phyloP scores from a whole-genome alignment of 1,140 invertebrate genomes.

The Lepidostoma basale region DNA sequence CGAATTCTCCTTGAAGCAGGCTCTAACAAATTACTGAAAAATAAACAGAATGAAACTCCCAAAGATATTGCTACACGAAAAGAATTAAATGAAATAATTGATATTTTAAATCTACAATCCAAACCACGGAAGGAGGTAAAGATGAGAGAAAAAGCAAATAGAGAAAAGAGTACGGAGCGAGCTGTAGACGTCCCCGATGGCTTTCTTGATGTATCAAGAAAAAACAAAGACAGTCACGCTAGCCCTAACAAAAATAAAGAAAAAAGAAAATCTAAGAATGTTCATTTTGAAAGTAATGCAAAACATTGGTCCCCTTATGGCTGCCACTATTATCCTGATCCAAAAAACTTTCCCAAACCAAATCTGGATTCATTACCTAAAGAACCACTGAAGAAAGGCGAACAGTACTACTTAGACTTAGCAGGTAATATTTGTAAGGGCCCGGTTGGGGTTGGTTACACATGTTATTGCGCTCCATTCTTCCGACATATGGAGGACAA shows the following conservation, averaged over 20 bases:
- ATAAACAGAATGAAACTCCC: constrained; percentile 92
- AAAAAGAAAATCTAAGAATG: constrained; percentile 58
- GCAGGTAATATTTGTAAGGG: constrained; percentile 97
- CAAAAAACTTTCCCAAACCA: constrained; percentile 81
- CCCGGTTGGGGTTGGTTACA: constrained; percentile 86
- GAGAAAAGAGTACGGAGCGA: constrained; percentile 59
- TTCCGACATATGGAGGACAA: constrained; percentile 87
- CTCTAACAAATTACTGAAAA: constrained; percentile 77
- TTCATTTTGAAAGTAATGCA: constrained; percentile 56
- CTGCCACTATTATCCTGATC: constrained; percentile 85
- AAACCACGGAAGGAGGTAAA: constrained; percentile 55
- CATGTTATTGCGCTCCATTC: constrained; percentile 78
- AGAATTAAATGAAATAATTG: constrained; percentile 80
- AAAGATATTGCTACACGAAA: constrained; percentile 89
- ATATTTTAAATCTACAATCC: constrained; percentile 71
- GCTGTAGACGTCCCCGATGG: constrained; percentile 54
- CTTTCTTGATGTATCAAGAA: constrained; percentile 47
- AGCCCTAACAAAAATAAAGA: constrained; percentile 56
- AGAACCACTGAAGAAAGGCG: constrained; percentile 84
- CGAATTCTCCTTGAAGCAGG: constrained; percentile 87
- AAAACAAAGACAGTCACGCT: constrained; percentile 52
- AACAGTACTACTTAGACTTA: constrained; percentile 93
- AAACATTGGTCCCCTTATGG: constrained; percentile 84
- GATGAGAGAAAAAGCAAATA: constrained; percentile 55
- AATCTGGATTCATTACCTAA: constrained; percentile 83